Evolutionary conservation across 2,888 invertebrate species (phyloP).

Genomic region (Eretmocerus hayati): DNA sequence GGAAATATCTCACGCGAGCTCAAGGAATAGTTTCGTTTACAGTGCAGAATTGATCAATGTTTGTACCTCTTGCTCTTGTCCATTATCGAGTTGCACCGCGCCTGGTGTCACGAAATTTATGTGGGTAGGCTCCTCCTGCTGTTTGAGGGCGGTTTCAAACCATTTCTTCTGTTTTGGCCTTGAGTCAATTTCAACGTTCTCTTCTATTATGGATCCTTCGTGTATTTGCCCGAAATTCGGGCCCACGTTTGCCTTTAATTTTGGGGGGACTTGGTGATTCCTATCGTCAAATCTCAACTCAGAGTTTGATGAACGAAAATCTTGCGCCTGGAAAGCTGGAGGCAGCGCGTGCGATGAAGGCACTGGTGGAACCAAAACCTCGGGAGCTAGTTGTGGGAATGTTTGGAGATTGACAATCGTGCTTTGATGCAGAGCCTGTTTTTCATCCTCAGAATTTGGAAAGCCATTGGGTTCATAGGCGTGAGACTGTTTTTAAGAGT

Average conservation of each 20-base stretch:
- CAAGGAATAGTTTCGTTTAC: no score
- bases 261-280: background rate
- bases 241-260: conserved; percentile 7
- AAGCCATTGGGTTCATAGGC: conserved; percentile 34
- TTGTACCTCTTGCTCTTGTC: conserved; percentile 34
- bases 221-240: conserved; percentile 23
- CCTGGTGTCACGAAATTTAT: conserved; percentile 23
- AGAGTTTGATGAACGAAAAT: conserved; percentile 26
- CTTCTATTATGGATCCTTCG: conserved; percentile 17
- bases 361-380: conserved; percentile 35
- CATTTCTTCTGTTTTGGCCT: conserved; percentile 23
- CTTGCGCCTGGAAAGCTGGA: conserved; percentile 36
- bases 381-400: conserved; percentile 29
- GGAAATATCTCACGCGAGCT: no score
- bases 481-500: conserved; percentile 33
- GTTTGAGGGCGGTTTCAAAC: conserved; percentile 25
- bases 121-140: conserved; percentile 23
- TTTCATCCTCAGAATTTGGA: conserved; percentile 31
- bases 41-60: no score
- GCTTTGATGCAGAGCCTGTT: conserved; percentile 31
- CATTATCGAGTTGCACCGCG: conserved; percentile 20
- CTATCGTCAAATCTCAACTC: conserved; percentile 4
- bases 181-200: conserved; percentile 20
- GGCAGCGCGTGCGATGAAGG: conserved; percentile 35
- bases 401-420: conserved; percentile 29